phyloP scores from a whole-genome alignment of 2,797 vertebrate genomes.

The Sarcophilus harrisii region DNA sequence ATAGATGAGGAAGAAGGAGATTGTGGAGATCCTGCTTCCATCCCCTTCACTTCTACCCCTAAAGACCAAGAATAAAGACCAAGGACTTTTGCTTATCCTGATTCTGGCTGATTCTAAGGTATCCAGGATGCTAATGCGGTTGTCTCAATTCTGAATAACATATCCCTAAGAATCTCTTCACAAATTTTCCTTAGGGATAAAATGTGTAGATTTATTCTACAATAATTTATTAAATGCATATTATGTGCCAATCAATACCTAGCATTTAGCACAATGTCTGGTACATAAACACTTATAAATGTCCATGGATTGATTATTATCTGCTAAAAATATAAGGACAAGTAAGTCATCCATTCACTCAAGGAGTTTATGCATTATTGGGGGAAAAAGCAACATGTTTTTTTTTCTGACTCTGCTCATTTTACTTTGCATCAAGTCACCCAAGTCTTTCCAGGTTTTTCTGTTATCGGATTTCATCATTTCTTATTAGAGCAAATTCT shows the following conservation, averaged over 20 bases:
- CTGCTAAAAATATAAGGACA: not conserved
- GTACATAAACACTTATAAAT: not conserved
- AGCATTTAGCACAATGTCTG: not conserved
- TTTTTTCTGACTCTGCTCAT: not conserved
- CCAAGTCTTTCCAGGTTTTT: no score
- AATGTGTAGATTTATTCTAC: not conserved
- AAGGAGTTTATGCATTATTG: not conserved
- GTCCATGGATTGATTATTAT: not conserved
- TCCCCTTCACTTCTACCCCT: no score
- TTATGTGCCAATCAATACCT: not conserved
- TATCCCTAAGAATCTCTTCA: constrained; percentile 53
- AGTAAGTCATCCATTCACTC: not conserved
- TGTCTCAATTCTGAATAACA: not conserved
- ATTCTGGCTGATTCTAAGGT: no score
- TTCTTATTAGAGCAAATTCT: not conserved
- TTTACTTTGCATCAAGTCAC: no score
- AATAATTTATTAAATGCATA: not conserved
- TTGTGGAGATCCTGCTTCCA: no score
- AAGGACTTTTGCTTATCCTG: no score
- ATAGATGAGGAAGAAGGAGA: no score
- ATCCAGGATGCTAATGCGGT: no score
- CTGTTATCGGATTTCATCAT: no score
- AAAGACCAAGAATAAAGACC: no score
- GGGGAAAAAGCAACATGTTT: not conserved
- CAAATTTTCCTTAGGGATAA: constrained; percentile 4